Conservation (phyloP, 2,797 vertebrate genomes). For the Etheostoma perlongum region DNA sequence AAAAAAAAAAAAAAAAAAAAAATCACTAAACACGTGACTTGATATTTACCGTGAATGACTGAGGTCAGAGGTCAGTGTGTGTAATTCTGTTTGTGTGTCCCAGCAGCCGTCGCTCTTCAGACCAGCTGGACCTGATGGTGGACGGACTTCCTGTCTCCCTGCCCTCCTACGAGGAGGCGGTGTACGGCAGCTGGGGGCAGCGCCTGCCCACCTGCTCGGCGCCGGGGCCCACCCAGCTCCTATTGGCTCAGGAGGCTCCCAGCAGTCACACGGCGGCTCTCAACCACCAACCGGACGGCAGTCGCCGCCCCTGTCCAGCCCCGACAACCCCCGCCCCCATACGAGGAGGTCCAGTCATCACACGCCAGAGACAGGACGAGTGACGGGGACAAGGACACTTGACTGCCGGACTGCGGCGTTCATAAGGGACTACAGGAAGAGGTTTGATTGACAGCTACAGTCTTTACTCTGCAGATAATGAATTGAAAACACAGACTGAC, state of each 20-base stretch:
- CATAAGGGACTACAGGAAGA: background rate
- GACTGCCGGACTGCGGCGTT: constrained; percentile 34
- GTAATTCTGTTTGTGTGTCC: background rate
- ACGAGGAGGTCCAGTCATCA: constrained; percentile 75
- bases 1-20: no score
- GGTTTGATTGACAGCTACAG: constrained; percentile 54
- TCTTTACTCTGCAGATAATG: constrained; percentile 10
- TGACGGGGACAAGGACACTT: constrained; percentile 76
- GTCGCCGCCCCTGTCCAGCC: constrained; percentile 40
- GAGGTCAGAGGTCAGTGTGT: background rate
- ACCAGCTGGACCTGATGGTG: constrained; percentile 85
- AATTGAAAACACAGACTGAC: constrained; percentile 1
- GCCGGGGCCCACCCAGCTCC: constrained; percentile 82
- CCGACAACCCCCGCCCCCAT: constrained; percentile 76
- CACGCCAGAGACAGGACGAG: constrained; percentile 43
- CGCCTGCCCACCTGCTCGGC: constrained; percentile 63
- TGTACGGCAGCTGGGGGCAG: constrained; percentile 84
- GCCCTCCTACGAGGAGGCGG: constrained; percentile 85
- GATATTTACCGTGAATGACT: no score
- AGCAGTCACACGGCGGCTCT: constrained; percentile 49
- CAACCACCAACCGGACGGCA: constrained; percentile 55
- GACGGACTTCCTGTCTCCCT: constrained; percentile 79
- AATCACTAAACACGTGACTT: no score
- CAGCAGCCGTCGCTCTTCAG: constrained; percentile 80
- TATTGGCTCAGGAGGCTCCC: constrained; percentile 75